Conservation (phyloP, 2,888 invertebrate species). For the Deilephila porcellus region DNA sequence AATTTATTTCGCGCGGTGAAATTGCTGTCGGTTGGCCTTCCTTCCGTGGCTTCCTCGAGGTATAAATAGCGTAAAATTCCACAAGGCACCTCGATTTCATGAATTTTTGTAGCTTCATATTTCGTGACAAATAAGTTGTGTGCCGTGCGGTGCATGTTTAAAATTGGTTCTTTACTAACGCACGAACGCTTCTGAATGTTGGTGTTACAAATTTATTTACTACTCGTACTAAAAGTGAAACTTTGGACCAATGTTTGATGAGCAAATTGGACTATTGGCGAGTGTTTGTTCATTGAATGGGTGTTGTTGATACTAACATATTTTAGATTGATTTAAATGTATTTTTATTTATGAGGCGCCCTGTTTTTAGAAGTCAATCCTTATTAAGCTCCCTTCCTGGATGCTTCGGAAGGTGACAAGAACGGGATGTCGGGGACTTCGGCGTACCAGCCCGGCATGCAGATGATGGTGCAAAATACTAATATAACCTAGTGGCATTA, state of each 20-base stretch:
- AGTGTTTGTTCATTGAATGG: background rate
- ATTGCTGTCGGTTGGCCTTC: slow-evolving; percentile 64
- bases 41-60: slow-evolving; percentile 56
- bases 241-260: slow-evolving; percentile 33
- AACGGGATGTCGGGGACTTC: too few relatives aligned
- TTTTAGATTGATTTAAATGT: background rate
- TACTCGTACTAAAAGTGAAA: slow-evolving; percentile 43
- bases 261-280: background rate
- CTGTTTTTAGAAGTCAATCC: too few relatives aligned
- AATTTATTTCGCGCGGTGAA: slow-evolving; percentile 66
- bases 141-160: slow-evolving; percentile 43
- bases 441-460: too few relatives aligned
- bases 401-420: too few relatives aligned
- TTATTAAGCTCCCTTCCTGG: too few relatives aligned
- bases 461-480: too few relatives aligned
- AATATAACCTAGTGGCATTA: too few relatives aligned
- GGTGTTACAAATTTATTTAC: slow-evolving; percentile 40
- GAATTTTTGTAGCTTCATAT: slow-evolving; percentile 72
- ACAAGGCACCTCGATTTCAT: slow-evolving; percentile 62
- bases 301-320: background rate
- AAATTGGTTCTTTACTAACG: slow-evolving; percentile 57
- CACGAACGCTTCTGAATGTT: slow-evolving; percentile 37
- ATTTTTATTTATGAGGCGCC: background rate
- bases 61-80: slow-evolving; percentile 60
- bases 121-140: slow-evolving; percentile 60